Percentiles rank a stretch among this genome's conserved stretches.
phyloP scores from a whole-genome alignment of 2,888 invertebrate species.

The Caenorhabditis doughertyi region DNA sequence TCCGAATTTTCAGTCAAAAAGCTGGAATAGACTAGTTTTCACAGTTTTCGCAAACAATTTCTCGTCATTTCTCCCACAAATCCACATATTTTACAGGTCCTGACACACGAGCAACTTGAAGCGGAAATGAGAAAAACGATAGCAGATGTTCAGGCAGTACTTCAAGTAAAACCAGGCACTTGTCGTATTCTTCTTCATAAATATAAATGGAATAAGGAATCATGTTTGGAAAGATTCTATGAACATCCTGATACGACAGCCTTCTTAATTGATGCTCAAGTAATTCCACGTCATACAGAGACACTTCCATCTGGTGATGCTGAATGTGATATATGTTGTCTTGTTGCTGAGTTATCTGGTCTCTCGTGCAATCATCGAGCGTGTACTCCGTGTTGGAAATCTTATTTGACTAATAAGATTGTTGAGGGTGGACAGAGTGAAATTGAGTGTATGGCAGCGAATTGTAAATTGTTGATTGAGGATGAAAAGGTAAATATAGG shows the following conservation, averaged over 20 bases:
- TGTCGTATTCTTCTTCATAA: constrained; percentile 96
- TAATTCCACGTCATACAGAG: constrained; percentile 83
- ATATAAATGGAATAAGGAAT: constrained; percentile 99
- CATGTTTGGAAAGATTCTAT: constrained; percentile 93
- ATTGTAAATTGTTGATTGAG: constrained; percentile 71
- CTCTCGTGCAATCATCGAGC: constrained; percentile 97
- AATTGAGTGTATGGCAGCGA: constrained; percentile 71
- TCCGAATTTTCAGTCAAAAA: no score
- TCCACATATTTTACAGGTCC: constrained; percentile 62
- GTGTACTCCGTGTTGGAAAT: constrained; percentile 95
- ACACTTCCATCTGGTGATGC: constrained; percentile 37
- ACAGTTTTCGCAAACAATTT: no score
- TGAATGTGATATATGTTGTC: constrained; percentile 71
- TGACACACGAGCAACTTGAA: constrained; percentile 92
- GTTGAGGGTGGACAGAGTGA: constrained; percentile 64
- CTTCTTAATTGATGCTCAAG: constrained; percentile 94
- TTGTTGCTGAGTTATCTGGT: constrained; percentile 84
- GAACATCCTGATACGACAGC: constrained; percentile 94
- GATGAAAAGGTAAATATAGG: constrained; percentile 68
- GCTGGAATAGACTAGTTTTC: not conserved
- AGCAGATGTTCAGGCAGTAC: constrained; percentile 91
- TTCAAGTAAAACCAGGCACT: constrained; percentile 82
- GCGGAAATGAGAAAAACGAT: constrained; percentile 98
- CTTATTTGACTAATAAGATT: constrained; percentile 94
- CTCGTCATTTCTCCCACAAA: not conserved